A percentile compares a stretch with the other conserved stretches of the same genome.
Evolutionary conservation across 2,797 vertebrate genomes (phyloP).

Genomic region (Siniperca scherzeri): DNA sequence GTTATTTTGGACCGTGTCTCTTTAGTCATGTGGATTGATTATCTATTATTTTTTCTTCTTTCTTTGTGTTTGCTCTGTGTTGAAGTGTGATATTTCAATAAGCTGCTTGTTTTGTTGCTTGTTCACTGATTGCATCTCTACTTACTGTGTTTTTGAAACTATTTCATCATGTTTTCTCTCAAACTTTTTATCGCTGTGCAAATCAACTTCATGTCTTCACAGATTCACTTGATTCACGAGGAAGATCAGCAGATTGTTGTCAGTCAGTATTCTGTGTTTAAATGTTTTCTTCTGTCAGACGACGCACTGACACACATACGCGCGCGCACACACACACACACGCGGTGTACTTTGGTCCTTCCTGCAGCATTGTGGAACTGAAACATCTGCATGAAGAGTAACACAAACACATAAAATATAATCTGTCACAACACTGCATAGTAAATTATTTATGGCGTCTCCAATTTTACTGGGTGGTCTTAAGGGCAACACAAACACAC

Average conservation of each 20-base stretch:
- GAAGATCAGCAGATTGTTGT: no score
- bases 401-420: slow-evolving; percentile 13
- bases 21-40: neutral
- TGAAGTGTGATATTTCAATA: slow-evolving; percentile 2
- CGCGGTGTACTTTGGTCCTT: neutral
- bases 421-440: slow-evolving; percentile 9
- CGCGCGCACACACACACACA: neutral
- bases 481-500: neutral
- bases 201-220: neutral
- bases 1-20: neutral
- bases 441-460: neutral
- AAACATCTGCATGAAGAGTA: slow-evolving; percentile 8
- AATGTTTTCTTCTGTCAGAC: neutral
- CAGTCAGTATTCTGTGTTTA: neutral
- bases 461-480: slow-evolving; percentile 29
- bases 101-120: neutral
- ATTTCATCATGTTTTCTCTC: neutral
- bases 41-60: neutral
- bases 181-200: neutral
- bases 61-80: neutral
- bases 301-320: neutral
- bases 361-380: slow-evolving; percentile 4
- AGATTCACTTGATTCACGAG: neutral
- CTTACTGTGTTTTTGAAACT: neutral
- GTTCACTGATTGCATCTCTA: neutral